Evolutionary conservation across 2,888 invertebrate genomes (phyloP).

Genomic region (Argyresthia albistria): DNA sequence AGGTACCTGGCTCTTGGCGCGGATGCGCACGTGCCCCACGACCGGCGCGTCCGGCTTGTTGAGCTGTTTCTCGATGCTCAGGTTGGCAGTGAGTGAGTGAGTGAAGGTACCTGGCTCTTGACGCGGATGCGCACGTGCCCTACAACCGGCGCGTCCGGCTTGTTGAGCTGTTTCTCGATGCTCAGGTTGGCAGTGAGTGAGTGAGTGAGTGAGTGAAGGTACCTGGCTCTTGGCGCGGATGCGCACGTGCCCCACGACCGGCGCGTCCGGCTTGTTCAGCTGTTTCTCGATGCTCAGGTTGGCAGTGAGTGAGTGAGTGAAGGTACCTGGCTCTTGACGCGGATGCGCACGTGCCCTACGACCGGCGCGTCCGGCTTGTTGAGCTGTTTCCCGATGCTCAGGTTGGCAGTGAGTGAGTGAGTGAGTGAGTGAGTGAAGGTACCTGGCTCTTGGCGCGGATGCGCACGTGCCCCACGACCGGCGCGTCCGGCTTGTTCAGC

Average conservation of each 20-base stretch:
- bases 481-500: slow-evolving; percentile 86
- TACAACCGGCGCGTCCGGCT: slow-evolving; percentile 88
- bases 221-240: slow-evolving; percentile 99
- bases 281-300: slow-evolving; percentile 99
- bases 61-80: slow-evolving; percentile 93
- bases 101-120: slow-evolving; percentile 88
- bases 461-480: slow-evolving; percentile 97
- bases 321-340: slow-evolving; percentile 96
- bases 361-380: slow-evolving; percentile 91
- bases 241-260: slow-evolving; percentile 97
- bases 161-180: slow-evolving; percentile 94
- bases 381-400: slow-evolving; percentile 95
- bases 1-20: slow-evolving; percentile 96
- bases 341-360: slow-evolving; percentile 96
- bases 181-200: slow-evolving; percentile 82
- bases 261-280: slow-evolving; percentile 86
- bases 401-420: slow-evolving; percentile 79
- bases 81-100: slow-evolving; percentile 52
- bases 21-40: slow-evolving; percentile 71
- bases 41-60: background rate
- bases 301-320: slow-evolving; percentile 52
- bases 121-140: slow-evolving; percentile 98
- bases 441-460: slow-evolving; percentile 99
- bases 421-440: too few relatives aligned
- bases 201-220: too few relatives aligned